These are phyloP conservation scores for Dendrolimus kikuchii DNA, from an alignment of 1,140 invertebrate genomes.

Conservation along the genomic window DNA sequence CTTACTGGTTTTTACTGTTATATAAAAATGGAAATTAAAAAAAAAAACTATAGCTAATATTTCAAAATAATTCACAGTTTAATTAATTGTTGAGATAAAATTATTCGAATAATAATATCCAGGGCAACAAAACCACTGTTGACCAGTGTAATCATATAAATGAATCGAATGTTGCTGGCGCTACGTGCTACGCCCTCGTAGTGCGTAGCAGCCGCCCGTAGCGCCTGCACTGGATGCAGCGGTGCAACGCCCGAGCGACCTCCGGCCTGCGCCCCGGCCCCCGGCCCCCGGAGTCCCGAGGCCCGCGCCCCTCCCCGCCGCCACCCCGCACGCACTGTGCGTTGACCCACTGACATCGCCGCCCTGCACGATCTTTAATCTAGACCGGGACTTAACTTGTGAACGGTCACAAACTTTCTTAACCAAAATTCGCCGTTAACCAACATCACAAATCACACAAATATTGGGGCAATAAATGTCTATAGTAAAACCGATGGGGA, in stretches of 20 bases:
- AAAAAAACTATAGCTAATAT: no score
- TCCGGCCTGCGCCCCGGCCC: conserved; percentile 18
- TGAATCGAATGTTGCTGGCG: no score
- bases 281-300: conserved; percentile 17
- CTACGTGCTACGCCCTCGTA: conserved; percentile 27
- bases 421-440: background rate
- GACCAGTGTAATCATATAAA: no score
- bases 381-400: conserved; percentile 35
- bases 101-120: no score
- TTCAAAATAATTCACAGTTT: no score
- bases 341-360: conserved; percentile 64
- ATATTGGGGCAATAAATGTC: background rate
- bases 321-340: conserved; percentile 59
- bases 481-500: background rate
- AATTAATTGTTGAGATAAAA: no score
- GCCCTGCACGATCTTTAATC: conserved; percentile 62
- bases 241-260: conserved; percentile 55
- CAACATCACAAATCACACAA: background rate
- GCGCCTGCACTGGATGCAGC: conserved; percentile 46
- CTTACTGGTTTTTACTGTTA: no score
- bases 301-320: conserved; percentile 29
- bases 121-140: no score
- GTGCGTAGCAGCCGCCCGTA: conserved; percentile 42
- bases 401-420: conserved; percentile 12
- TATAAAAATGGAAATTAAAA: no score